Evolutionary conservation across 2,113 vertebrate species (phyloP), one percentile per base, ranked within the genome.

Genomic region (Cebidichthys violaceus): DNA sequence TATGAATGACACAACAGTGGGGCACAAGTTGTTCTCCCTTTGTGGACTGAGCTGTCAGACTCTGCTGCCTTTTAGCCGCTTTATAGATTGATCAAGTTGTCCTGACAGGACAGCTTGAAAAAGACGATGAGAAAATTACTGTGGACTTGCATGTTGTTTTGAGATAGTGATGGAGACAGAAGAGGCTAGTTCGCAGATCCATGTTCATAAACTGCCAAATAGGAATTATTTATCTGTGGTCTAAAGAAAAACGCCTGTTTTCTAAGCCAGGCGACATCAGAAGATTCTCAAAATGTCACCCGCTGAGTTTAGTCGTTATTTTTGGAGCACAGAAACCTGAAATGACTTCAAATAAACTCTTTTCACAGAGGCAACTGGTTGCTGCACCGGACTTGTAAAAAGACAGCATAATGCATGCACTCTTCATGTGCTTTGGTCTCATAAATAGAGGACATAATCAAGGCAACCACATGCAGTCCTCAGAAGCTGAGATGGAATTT

Each of bases 181-280:
- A n/a, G 61, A 71, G 43, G 64, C 75, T 70, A 61, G 61, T 79
- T 50, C 72, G 71, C 66, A 72, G 33, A 62, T 61, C 15, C 31
- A 0, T 52, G 29, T 55, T 84, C 39, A 47, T 57, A 88, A 81
- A 64, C 27, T 71, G 50, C 35, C 31, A 82, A 81, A 76, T 55
- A 35, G 31, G 35, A 86, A 86, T 91, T 85, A 78, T 83, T 79
- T 65, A 75, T 89, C 39, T 54, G 27, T 59, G 15, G 54, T 65
- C 54, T n/a, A 11, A 52, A 75, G 37, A 82, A 69, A 71, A 64
- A 70, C 45, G 35, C 17, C 9, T 71, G 33, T 84, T 50, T 62
- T 39, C 29, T 80, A 65, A 50, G 66, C 24, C 10, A 52, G 18
- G 24, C 24, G 9, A 69, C 76, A 84, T 90, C 27, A 83, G 41